Evolutionary conservation across 2,113 vertebrate species (phyloP).

Genomic region (Otocyon megalotis): DNA sequence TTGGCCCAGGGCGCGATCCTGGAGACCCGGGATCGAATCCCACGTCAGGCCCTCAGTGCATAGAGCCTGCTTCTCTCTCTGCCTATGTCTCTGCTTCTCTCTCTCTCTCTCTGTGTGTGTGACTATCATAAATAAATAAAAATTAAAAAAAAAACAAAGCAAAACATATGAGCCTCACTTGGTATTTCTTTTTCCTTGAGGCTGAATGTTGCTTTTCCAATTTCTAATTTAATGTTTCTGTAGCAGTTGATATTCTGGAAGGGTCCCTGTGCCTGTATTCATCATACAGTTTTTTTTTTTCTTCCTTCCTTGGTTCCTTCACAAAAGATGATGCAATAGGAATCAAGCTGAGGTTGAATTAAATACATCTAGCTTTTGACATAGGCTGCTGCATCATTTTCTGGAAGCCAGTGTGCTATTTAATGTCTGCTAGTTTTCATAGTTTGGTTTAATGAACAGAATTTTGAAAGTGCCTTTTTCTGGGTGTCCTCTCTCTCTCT

Average conservation of each 20-base stretch:
- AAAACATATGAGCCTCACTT: background rate
- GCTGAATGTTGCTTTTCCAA: background rate
- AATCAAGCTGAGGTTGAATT: background rate
- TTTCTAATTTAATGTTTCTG: background rate
- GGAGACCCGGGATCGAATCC: too few relatives aligned
- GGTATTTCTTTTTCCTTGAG: background rate
- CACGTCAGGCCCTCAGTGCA: too few relatives aligned
- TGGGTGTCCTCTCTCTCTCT: background rate
- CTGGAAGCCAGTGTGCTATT: background rate
- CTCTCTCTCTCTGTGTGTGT: too few relatives aligned
- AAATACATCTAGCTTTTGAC: background rate
- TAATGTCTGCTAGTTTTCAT: slow-evolving; percentile 17
- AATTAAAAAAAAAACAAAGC: too few relatives aligned
- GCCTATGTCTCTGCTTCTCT: too few relatives aligned
- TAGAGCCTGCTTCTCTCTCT: too few relatives aligned
- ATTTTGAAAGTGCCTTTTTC: slow-evolving; percentile 39
- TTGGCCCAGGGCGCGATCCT: too few relatives aligned
- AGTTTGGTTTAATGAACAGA: slow-evolving; percentile 40
- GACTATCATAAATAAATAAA: too few relatives aligned
- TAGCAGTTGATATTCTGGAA: background rate
- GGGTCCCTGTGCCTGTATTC: background rate
- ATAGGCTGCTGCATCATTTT: background rate
- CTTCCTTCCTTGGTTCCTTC: background rate
- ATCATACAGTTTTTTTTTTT: background rate
- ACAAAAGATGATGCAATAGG: background rate